phyloP scores from a whole-genome alignment of 2,888 invertebrate genomes.

The Acanthosoma haemorrhoidale region DNA sequence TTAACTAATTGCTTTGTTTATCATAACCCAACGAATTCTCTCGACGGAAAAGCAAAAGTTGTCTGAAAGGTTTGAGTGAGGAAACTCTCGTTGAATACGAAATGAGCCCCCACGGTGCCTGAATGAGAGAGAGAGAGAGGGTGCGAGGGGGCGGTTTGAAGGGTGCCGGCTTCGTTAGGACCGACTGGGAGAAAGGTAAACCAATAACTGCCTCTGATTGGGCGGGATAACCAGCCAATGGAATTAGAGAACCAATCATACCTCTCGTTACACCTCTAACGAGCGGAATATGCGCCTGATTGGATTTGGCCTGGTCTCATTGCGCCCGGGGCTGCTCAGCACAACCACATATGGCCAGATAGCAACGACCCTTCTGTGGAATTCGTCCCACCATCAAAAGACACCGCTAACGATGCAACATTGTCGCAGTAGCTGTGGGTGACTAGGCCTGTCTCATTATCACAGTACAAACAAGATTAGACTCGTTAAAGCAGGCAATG shows the following conservation, averaged over 20 bases:
- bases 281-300: constrained; percentile 26
- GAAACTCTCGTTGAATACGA: neutral
- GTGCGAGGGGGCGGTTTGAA: neutral
- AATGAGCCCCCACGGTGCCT: neutral
- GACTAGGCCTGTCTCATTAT: too few relatives aligned
- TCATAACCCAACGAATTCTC: neutral
- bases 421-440: neutral
- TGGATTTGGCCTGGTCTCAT: constrained; percentile 1
- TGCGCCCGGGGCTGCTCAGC: neutral
- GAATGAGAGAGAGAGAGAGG: neutral
- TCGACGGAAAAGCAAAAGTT: neutral
- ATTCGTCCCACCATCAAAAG: neutral
- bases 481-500: too few relatives aligned
- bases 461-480: too few relatives aligned
- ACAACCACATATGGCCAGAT: neutral
- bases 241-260: constrained; percentile 22
- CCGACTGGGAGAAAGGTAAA: constrained; percentile 21
- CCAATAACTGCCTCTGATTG: constrained; percentile 27
- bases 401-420: neutral
- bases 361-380: too few relatives aligned
- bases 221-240: constrained; percentile 25
- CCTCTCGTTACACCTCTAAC: constrained; percentile 26
- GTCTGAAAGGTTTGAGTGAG: neutral
- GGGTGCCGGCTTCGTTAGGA: constrained; percentile 17
- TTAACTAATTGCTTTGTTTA: neutral